A percentile compares a stretch with the other conserved stretches of the same genome.
Evolutionary conservation across 2,888 invertebrate species (phyloP).

Genomic region (Hemaris fuciformis): DNA sequence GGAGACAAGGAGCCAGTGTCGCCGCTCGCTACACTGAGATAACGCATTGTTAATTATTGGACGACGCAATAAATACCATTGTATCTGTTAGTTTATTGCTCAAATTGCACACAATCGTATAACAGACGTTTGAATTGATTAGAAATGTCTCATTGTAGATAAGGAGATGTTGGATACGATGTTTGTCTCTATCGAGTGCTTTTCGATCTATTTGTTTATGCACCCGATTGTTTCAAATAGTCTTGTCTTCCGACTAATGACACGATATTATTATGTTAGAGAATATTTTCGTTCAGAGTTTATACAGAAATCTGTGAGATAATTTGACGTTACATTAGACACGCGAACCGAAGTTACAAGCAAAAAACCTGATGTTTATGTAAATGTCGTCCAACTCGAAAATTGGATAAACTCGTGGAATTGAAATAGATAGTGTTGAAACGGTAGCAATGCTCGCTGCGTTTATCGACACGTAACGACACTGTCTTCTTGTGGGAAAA

Average conservation of each 20-base stretch:
- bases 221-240: too few relatives aligned
- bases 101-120: neutral
- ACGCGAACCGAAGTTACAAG: neutral
- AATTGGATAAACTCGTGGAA: neutral
- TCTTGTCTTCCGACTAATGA: too few relatives aligned
- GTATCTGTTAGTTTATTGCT: neutral
- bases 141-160: neutral
- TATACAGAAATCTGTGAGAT: neutral
- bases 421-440: slow-evolving; percentile 6
- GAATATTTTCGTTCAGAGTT: neutral
- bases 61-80: slow-evolving; percentile 4
- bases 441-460: neutral
- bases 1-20: neutral
- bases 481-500: slow-evolving; percentile 6
- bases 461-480: neutral
- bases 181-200: neutral
- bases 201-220: neutral
- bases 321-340: neutral
- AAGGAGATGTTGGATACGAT: neutral
- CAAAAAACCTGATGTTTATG: neutral
- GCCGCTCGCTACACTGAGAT: neutral
- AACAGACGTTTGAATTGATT: neutral
- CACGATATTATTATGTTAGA: neutral
- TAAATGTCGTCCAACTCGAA: neutral
- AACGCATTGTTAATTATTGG: neutral